Evolutionary conservation across 2,797 vertebrate genomes (phyloP), one percentile per base, ranked within the genome.

Genomic region (Malacoraja senta): DNA sequence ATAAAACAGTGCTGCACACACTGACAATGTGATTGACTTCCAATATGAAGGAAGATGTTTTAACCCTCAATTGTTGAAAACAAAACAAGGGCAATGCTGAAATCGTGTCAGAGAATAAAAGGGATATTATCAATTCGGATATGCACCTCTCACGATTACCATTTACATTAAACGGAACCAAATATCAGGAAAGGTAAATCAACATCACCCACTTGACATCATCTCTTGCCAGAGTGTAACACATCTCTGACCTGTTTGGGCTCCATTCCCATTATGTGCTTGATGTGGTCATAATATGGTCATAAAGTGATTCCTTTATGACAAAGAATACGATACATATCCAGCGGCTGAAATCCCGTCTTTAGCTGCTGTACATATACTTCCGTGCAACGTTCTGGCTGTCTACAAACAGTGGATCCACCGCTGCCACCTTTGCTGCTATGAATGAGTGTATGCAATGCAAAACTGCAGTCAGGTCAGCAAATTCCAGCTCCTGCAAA

Each of bases 371-470:
- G 91, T 95, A 95, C 95, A 95, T 95, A 93, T 97, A 96, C 95
- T 97, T 98, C 95, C 97, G 96, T 94, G 96, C 94, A 94, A 97
- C 94, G 95, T 96, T 97, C 94, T 98, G 98, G 95, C 96, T 97
- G 96, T 97, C 97, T 95, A 97, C 95, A 93, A 98, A 99, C n/a
- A 96, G 94, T 0, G 98, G 98, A 95, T 99, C 98, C 97, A 98
- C 95, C 72, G 98, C 97, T 94, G 98, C 98, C 96, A 99, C 98
- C 96, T 98, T 99, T 94, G 98, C 98, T 93, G 98, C 98, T 68
- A 99, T 97, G 96, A 99, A 99, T 93, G 98, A 97, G 94, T 98
- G 98, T 93, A 99, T 97, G 93, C 98, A 99, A 94, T 98, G 98
- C 94, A 99, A 97, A 94, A 99, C 97, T 0, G 97, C 97, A 0